A percentile compares a stretch with the other conserved stretches of the same genome.
phyloP scores from a whole-genome alignment of 2,888 invertebrate species.

The Lepidochitona cinerea region DNA sequence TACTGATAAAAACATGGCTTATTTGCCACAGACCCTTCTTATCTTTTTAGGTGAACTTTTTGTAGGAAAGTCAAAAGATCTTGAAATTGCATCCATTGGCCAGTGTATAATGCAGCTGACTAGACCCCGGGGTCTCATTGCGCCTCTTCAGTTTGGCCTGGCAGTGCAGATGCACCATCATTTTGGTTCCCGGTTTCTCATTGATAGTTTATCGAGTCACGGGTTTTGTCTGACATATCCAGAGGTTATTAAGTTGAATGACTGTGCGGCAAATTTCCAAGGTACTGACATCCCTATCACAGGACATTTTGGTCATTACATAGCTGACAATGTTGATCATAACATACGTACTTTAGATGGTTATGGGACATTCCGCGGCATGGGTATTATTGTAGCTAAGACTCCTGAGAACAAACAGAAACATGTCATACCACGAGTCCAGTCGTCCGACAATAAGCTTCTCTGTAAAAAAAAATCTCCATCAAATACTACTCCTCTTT shows the following conservation, averaged over 20 bases:
- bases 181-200: constrained; percentile 41
- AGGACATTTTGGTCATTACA: constrained; percentile 36
- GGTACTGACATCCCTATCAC: constrained; percentile 20
- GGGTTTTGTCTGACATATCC: constrained; percentile 37
- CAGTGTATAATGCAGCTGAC: constrained; percentile 39
- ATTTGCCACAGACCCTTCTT: constrained; percentile 24
- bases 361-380: constrained; percentile 41
- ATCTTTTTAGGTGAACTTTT: constrained; percentile 22
- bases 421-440: constrained; percentile 12
- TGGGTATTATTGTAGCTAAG: constrained; percentile 41
- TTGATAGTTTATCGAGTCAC: constrained; percentile 37
- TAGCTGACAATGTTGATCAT: constrained; percentile 51
- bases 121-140: constrained; percentile 29
- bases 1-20: constrained; percentile 10
- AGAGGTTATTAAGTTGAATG: constrained; percentile 24
- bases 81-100: constrained; percentile 31
- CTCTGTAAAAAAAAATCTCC: constrained; percentile 13
- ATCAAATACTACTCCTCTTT: no score
- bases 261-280: constrained; percentile 18
- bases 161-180: constrained; percentile 40
- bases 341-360: constrained; percentile 43
- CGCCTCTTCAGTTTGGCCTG: constrained; percentile 38
- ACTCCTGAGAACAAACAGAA: constrained; percentile 15
- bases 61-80: background rate
- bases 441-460: constrained; percentile 17